Evolutionary conservation across 2,888 invertebrate species (phyloP), one percentile per base, ranked within the genome.

Genomic region (Lasioglossum leucozonium): DNA sequence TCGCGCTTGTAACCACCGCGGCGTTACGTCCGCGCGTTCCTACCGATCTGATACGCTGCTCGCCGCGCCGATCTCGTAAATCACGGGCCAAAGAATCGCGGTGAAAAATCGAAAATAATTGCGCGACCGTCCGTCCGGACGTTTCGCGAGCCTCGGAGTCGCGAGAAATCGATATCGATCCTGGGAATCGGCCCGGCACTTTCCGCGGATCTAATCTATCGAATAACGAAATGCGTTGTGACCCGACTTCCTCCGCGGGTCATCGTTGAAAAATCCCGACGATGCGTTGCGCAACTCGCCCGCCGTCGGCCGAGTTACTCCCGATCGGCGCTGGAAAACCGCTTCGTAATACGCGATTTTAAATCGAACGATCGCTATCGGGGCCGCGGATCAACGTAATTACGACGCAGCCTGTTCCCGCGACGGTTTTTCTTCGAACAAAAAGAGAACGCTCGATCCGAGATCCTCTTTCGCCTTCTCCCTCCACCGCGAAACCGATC

Each of bases 361-460:
- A 72, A 81, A 87, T 84, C 88, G 85, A 83, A 82, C 87, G 88
- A 81, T 79, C 81, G 79, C 82, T 90, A 89, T 89, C 89, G 30
- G 84, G 84, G 55, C 79, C 69, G 44, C 72, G 34, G 30, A 62
- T 62, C 62, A 34, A 30, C 58, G 82, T 85, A 87, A 87, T 90
- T 85, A 85, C 87, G 79, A 51, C 71, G 71, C 85, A 13, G n/a
- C 16, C 30, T 6, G 26, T 5, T 30, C 62, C 30, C 13, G 62
- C 62, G 62, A 62, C 69, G 77, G 16, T 77, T 71, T 71, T 51
- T 72, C 72, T 40, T 69, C 26, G 77, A 82, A 82, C 67, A 44
- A 80, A 74, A 71, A 5, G 26, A 26, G 42, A 67, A 10, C 40
- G 10, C 22, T 22, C 26, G n/a, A 72, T 18, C 51, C 10, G 34